Conservation (phyloP, 2,113 vertebrate genomes). For the Psilopsiagon aurifrons region DNA sequence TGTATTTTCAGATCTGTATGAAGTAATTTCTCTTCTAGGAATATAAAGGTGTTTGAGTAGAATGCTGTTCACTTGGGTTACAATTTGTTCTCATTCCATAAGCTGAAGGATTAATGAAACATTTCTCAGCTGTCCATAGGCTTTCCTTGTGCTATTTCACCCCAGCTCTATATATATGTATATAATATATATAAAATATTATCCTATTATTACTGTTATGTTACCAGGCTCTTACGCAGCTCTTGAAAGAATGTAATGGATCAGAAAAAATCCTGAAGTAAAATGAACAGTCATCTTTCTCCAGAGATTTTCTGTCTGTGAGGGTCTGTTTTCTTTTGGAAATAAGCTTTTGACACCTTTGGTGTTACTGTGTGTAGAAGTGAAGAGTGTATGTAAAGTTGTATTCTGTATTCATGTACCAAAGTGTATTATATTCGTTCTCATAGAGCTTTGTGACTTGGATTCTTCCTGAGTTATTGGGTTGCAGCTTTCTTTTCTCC, state of each 20-base stretch:
- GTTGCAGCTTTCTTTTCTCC: neutral
- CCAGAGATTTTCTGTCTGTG: neutral
- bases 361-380: neutral
- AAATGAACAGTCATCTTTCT: neutral
- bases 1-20: neutral
- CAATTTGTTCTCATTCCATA: neutral
- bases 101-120: neutral
- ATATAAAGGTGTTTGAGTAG: neutral
- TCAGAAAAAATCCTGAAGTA: neutral
- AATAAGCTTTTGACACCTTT: neutral
- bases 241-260: neutral
- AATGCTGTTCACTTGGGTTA: neutral
- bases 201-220: too few species aligned
- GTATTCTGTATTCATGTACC: neutral
- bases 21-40: neutral
- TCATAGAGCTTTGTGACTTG: neutral
- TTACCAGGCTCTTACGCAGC: neutral
- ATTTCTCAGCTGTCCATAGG: neutral
- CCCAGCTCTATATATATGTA: neutral
- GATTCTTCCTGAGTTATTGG: neutral
- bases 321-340: neutral
- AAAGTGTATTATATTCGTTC: neutral
- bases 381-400: neutral
- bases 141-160: neutral
- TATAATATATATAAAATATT: too few species aligned